Evolutionary conservation across 2,888 invertebrate species (phyloP), one percentile per base, ranked within the genome.

Genomic region (Keiferia lycopersicella): DNA sequence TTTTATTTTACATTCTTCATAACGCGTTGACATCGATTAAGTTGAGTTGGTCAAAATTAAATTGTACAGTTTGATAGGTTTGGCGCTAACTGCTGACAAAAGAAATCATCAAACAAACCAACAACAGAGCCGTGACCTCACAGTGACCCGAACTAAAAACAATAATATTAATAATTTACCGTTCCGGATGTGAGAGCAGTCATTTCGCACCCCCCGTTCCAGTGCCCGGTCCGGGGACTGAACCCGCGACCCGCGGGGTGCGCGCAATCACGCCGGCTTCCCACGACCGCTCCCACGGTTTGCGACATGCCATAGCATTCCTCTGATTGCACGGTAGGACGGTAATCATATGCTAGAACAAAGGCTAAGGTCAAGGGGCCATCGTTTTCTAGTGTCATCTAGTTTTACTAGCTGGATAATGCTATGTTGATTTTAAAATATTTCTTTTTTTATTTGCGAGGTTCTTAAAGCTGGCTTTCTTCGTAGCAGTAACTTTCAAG

Each of bases 171-270:
- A 78, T 77, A 81, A 78, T 77, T 71, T 79, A 79, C 76, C 71
- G 76, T 77, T 84, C 87, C 88, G 88, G 88, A 87, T 84, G 84
- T 83, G 73, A 74, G 76, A 75, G 71, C 74, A 76, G 74, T 73
- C 78, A 76, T 83, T 88, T 86, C 82, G 88, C 89, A 87, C 90
- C 91, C 91, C 80, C 83, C 88, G 90, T 90, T 79, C 82, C 86
- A 83, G 78, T 80, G 78, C 79, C 76, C 79, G 77, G 79, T 77
- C 80, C 34, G 34, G 79, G 84, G 80, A 67, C 80, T 84, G 80
- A 85, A 84, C 85, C 78, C 80, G 79, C 76, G 80, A 78, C 77
- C 78, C 77, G 71, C 69, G 84, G 84, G 86, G 82, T 39, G 65
- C 63, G 64, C 62, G 79, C 82, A 86, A 87, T 87, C 88, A 86